These are phyloP conservation scores for Gasterosteus nipponicus DNA, from an alignment of 2,113 vertebrate species.

Conservation along the genomic window DNA sequence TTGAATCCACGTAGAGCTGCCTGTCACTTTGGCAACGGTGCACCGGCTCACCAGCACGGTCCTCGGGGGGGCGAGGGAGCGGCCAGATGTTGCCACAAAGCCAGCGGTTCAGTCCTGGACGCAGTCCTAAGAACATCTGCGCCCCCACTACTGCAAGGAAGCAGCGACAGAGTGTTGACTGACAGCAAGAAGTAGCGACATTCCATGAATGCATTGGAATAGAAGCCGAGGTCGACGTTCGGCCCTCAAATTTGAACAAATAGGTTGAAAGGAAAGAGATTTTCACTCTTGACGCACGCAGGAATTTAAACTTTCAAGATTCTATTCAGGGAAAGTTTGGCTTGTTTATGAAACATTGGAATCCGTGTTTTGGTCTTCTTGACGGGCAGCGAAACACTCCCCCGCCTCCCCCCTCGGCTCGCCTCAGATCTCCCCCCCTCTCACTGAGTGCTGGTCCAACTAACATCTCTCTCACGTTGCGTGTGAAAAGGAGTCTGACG, in stretches of 20 bases:
- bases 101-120: constrained; percentile 41
- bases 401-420: constrained; percentile 11
- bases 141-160: background rate
- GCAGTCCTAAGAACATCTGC: constrained; percentile 25
- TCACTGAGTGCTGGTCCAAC: constrained; percentile 52
- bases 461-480: constrained; percentile 55
- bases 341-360: constrained; percentile 30
- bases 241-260: background rate
- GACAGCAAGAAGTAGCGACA: background rate
- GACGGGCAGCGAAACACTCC: constrained; percentile 23
- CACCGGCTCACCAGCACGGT: background rate
- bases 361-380: constrained; percentile 19
- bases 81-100: constrained; percentile 52
- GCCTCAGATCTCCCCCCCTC: constrained; percentile 32
- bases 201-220: background rate
- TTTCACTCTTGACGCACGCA: too few species aligned
- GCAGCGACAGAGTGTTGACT: background rate
- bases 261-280: background rate
- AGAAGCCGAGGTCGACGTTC: background rate
- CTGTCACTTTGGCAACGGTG: constrained; percentile 49
- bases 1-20: constrained; percentile 22
- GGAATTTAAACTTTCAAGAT: background rate
- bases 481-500: constrained; percentile 55
- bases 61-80: constrained; percentile 6
- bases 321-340: background rate